These are phyloP conservation scores for Nephrotoma guestfalica DNA, from an alignment of 2,888 invertebrate genomes.

Conservation along the genomic window DNA sequence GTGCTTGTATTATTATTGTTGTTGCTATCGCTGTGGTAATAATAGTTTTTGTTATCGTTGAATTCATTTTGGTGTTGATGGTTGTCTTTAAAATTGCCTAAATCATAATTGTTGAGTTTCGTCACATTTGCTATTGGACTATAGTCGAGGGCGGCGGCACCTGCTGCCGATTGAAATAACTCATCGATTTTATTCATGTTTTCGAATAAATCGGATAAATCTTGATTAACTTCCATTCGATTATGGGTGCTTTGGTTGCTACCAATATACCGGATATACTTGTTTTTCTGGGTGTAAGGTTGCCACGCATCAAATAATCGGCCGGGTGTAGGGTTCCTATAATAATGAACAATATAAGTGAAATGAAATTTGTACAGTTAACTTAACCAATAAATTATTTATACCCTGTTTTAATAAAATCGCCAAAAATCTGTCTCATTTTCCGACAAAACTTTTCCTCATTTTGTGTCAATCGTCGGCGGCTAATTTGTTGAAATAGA, in stretches of 20 bases:
- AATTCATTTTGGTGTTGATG: not conserved
- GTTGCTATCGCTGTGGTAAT: constrained; percentile 1
- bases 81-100: not conserved
- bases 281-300: constrained; percentile 34
- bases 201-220: constrained; percentile 14
- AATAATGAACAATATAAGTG: constrained; percentile 10
- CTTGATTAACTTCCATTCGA: not conserved
- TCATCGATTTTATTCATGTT: constrained; percentile 23
- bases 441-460: constrained; percentile 43
- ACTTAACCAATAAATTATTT: constrained; percentile 6
- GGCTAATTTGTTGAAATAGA: constrained; percentile 47
- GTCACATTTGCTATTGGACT: not conserved
- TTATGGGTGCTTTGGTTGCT: constrained; percentile 11
- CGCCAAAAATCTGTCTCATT: constrained; percentile 36
- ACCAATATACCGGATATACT: constrained; percentile 27
- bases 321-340: constrained; percentile 41
- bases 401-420: constrained; percentile 41
- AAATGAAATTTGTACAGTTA: not conserved
- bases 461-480: constrained; percentile 41
- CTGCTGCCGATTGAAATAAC: constrained; percentile 17
- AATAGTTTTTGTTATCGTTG: not conserved
- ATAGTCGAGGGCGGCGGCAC: not conserved
- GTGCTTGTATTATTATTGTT: constrained; percentile 17
- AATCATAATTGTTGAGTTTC: not conserved
- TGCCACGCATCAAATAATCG: constrained; percentile 41